phyloP scores from a whole-genome alignment of 2,888 invertebrate genomes.

The Halocaridina rubra region DNA sequence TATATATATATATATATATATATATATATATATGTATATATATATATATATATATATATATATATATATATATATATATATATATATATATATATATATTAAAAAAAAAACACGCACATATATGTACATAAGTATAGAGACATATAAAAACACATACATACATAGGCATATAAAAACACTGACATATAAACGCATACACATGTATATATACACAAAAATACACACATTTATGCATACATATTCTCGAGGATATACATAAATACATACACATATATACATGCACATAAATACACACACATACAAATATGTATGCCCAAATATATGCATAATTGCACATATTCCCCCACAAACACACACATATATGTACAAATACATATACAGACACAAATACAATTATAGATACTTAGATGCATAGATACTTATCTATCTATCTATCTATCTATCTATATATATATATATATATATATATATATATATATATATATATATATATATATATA shows the following conservation, averaged over 20 bases:
- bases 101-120: neutral
- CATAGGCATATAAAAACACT: neutral
- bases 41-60: conserved; percentile 10
- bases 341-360: too few species aligned
- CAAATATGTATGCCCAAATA: too few species aligned
- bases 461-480: too few species aligned
- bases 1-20: conserved; percentile 1
- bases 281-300: too few species aligned
- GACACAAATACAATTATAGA: too few species aligned
- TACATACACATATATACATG: too few species aligned
- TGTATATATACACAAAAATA: neutral
- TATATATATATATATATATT: conserved; percentile 2
- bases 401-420: too few species aligned
- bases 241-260: neutral
- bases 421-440: too few species aligned
- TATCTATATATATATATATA: too few species aligned
- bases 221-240: neutral
- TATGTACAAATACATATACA: too few species aligned
- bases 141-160: neutral
- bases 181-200: neutral
- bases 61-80: conserved; percentile 1
- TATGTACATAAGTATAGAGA: neutral
- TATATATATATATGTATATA: neutral
- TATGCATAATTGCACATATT: too few species aligned
- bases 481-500: too few species aligned